Percentiles rank a stretch among this genome's conserved stretches.
Evolutionary conservation across 2,888 invertebrate genomes (phyloP).

Genomic region (Spilosoma lubricipeda): DNA sequence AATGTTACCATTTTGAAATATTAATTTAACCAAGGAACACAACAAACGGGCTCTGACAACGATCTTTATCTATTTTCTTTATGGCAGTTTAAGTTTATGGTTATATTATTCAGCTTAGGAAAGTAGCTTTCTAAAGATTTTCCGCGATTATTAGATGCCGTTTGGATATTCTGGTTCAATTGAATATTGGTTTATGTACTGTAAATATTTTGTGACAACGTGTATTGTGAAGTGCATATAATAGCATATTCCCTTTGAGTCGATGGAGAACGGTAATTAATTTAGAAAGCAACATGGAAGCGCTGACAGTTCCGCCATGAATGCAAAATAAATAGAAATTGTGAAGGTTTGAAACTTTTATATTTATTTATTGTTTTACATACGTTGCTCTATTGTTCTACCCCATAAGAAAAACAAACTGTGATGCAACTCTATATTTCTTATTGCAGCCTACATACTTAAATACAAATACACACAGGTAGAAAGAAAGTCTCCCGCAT

Average conservation of each 20-base stretch:
- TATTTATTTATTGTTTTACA: slow-evolving; percentile 53
- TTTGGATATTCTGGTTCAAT: slow-evolving; percentile 37
- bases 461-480: slow-evolving; percentile 32
- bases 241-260: slow-evolving; percentile 27
- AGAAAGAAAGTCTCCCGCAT: slow-evolving; percentile 63
- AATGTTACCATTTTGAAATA: slow-evolving; percentile 13
- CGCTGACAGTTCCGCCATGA: slow-evolving; percentile 87
- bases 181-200: slow-evolving; percentile 23
- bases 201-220: slow-evolving; percentile 21
- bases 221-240: slow-evolving; percentile 31
- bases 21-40: slow-evolving; percentile 3
- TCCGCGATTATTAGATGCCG: slow-evolving; percentile 53
- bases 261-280: slow-evolving; percentile 53
- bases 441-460: slow-evolving; percentile 36
- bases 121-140: slow-evolving; percentile 83
- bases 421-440: slow-evolving; percentile 46
- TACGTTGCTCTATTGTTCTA: slow-evolving; percentile 53
- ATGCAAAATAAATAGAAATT: slow-evolving; percentile 87
- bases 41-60: slow-evolving; percentile 9
- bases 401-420: slow-evolving; percentile 45
- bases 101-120: slow-evolving; percentile 62
- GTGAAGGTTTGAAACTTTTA: slow-evolving; percentile 70
- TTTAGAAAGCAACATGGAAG: slow-evolving; percentile 87
- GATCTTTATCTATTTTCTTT: slow-evolving; percentile 43
- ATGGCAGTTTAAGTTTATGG: slow-evolving; percentile 32